Base-by-base conservation (phyloP, 1,140 invertebrate genomes). In the Bombus superbus region DNA sequence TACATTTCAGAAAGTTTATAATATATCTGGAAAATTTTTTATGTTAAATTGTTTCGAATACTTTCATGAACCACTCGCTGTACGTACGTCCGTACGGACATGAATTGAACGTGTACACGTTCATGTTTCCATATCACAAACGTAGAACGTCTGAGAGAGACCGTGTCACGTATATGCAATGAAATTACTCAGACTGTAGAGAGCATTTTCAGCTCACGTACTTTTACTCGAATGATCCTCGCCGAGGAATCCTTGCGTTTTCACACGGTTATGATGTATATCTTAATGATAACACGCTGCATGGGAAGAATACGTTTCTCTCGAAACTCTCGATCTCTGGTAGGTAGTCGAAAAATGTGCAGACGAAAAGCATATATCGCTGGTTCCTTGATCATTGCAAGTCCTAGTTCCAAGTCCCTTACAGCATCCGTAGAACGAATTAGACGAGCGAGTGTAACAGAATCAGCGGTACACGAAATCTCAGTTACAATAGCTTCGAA, bases 201-300 rank as follows among this genome's bases (percentile, higher is more conserved):
- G 35, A 83, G 35, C 81, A 90, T 84, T 91, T 90, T 88, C 90
- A 88, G 38, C 90, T 90, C 87, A 91, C 90, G 90, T 91, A 77
- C 71, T 53, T 69, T 22, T 69, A 47, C 66, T 78, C 64, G 66
- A 85, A 90, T 78, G 79, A 86, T 88, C 79, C 57, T 81, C 35
- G 32, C 76, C 71, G 40, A 22, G 69, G 25, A 72, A 35, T 71
- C 78, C 53, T 72, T 81, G 84, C 81, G 83, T 90, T 91, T 91
- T 91, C 90, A 88, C 89, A 90, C 86, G 86, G 81, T 86, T 88
- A 88, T 79, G 90, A 91, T 91, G 68, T 80, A 81, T 74, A 91
- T 91, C 90, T 91, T 85, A 88, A 91, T 44, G 81, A 84, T 86
- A 73, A 72, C 69, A 69, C 32, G 64, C 11, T 57, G 40, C 82